These are phyloP conservation scores for Drosophila nigricruria DNA, from an alignment of 2,888 invertebrate genomes.

Conservation along the genomic window DNA sequence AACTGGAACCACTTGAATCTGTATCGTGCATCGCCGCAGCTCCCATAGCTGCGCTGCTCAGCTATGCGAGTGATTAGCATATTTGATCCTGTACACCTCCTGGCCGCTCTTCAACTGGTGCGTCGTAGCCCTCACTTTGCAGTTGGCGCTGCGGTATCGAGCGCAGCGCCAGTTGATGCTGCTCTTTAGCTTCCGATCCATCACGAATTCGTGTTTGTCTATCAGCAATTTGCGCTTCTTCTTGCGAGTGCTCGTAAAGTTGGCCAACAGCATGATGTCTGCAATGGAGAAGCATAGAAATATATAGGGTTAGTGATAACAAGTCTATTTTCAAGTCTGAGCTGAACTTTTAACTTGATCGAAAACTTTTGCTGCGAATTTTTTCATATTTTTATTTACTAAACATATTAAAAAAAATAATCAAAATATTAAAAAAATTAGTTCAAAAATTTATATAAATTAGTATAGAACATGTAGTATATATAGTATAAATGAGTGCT, in stretches of 20 bases:
- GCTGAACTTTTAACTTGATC: background rate
- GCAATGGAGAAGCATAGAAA: constrained; percentile 10
- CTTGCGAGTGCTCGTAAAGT: constrained; percentile 83
- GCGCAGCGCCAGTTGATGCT: constrained; percentile 85
- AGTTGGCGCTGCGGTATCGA: constrained; percentile 81
- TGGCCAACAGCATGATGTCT: constrained; percentile 55
- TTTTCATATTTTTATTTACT: background rate
- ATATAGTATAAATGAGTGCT: background rate
- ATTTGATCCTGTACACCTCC: constrained; percentile 80
- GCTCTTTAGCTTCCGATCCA: constrained; percentile 83
- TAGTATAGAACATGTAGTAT: background rate
- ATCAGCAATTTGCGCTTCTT: constrained; percentile 82
- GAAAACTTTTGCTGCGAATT: background rate
- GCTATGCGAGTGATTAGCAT: constrained; percentile 76
- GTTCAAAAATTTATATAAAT: background rate
- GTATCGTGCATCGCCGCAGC: background rate
- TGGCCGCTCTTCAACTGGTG: constrained; percentile 71
- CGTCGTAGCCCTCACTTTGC: constrained; percentile 84
- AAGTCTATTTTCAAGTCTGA: background rate
- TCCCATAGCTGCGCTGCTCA: background rate
- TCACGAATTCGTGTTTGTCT: constrained; percentile 81
- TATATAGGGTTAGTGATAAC: constrained; percentile 20
- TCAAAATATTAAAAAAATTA: background rate
- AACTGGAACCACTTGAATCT: background rate
- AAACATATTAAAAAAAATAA: background rate